Conservation (phyloP, 1,140 invertebrate species). For the Gerris buenoi region DNA sequence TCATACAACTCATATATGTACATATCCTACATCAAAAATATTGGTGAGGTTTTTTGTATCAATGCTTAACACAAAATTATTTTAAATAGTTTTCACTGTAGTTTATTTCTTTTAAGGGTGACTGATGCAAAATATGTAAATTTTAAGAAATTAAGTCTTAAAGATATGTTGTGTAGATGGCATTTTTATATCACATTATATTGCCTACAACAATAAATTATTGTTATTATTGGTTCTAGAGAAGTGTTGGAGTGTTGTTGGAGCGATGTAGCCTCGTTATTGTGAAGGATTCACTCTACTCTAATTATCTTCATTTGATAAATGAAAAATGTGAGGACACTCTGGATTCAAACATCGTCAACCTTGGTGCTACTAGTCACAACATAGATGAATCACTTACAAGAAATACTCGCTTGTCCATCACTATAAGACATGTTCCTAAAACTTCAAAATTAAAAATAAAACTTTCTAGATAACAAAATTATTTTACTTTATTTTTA, state of each 20-base stretch:
- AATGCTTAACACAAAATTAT: no score
- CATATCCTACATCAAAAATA: no score
- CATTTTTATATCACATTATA: no score
- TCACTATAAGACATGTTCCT: slow-evolving; percentile 87
- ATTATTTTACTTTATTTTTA: not conserved
- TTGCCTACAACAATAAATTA: no score
- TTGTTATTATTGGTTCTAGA: no score
- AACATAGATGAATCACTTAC: slow-evolving; percentile 37
- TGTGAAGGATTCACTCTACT: slow-evolving; percentile 69
- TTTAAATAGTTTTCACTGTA: no score
- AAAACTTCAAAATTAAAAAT: slow-evolving; percentile 69
- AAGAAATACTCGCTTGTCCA: slow-evolving; percentile 62
- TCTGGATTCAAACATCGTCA: slow-evolving; percentile 46
- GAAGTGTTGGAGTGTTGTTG: slow-evolving; percentile 50
- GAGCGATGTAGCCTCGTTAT: slow-evolving; percentile 79
- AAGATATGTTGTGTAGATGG: no score
- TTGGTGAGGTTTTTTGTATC: no score
- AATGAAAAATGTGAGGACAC: slow-evolving; percentile 53
- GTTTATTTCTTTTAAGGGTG: no score
- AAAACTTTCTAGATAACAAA: slow-evolving; percentile 33
- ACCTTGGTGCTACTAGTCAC: slow-evolving; percentile 48
- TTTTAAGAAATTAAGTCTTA: no score
- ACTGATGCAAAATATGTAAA: no score
- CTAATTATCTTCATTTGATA: slow-evolving; percentile 78
- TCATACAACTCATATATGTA: no score